Evolutionary conservation across 2,797 vertebrate genomes (phyloP), one percentile per base, ranked within the genome.

Genomic region (Clarias platycephalus): DNA sequence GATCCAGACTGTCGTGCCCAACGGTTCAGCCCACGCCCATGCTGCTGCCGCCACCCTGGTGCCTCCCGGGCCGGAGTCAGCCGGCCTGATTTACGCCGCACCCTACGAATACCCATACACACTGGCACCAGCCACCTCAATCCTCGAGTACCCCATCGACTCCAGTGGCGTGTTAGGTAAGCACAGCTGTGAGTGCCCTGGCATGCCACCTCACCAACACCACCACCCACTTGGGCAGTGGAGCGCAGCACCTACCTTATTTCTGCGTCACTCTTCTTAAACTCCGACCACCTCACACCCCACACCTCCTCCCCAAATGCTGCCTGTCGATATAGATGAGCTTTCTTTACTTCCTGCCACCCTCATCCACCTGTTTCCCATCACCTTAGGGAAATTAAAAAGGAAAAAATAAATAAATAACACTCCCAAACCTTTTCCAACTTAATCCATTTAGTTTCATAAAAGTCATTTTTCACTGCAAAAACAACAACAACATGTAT

Each of bases 1-100:
- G 93, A 97, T 98, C 93, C 97, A 98, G 94, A 97, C 96, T 85
- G 95, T 97, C 92, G 95, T 97, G 95, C 96, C 97, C 91, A 97
- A 96, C 88, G 96, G 97, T 91, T 95, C 96, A 84, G 96, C 96
- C 92, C 96, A 97, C 92, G 58, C 81, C 18, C 96, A 96, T 58
- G 95, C 96, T 63, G 94, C 94, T 90, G 94, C 96, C 84, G 95
- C 95, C 91, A 95, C 96, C 88, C 94, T 97, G 93, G 94, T 97
- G 89, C 95, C 92, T 81, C 95, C 93, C 53, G 96, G 93, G 88
- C 94, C 97, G 0, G 97, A 97, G 92, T 94, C 96, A 22, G 95
- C 93, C 93, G 95, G 94, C 94, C 91, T 93, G 67, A 92, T 97
- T 95, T 96, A 97, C 93, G 94, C 97, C 0, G 94, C 96, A 31